A percentile compares a stretch with the other conserved stretches of the same genome.
phyloP scores from a whole-genome alignment of 1,140 invertebrate genomes.

The Bombus confusus region DNA sequence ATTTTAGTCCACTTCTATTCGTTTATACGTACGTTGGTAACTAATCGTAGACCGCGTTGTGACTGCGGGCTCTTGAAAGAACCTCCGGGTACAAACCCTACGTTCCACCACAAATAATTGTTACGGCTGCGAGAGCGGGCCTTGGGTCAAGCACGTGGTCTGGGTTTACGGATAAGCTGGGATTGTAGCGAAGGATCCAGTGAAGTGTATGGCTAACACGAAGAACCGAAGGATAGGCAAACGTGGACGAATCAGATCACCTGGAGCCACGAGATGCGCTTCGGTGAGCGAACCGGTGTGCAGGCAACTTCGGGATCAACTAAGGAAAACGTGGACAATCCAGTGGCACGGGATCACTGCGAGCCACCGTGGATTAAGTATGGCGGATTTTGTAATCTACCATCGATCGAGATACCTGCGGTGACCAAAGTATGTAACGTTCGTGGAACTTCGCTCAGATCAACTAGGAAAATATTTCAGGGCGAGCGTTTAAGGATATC shows the following conservation, averaged over 20 bases:
- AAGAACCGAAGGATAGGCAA: not conserved
- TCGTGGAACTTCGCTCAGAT: too few species aligned
- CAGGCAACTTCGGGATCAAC: not conserved
- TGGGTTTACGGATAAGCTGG: not conserved
- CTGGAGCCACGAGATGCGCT: not conserved
- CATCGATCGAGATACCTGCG: not conserved
- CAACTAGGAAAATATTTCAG: too few species aligned
- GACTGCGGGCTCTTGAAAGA: not conserved
- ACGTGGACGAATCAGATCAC: not conserved
- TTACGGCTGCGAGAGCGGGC: not conserved
- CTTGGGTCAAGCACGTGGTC: not conserved
- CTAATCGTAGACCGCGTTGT: too few species aligned
- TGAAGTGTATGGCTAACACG: not conserved
- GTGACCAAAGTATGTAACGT: too few species aligned
- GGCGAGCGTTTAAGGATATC: too few species aligned
- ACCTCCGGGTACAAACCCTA: not conserved
- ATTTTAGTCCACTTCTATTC: too few species aligned
- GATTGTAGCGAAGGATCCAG: not conserved
- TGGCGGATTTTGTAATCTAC: not conserved
- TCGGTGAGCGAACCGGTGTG: not conserved
- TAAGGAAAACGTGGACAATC: constrained; percentile 4
- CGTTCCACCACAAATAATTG: not conserved
- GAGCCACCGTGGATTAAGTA: not conserved
- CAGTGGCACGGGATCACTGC: not conserved
- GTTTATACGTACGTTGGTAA: too few species aligned